A percentile compares a stretch with the other conserved stretches of the same genome.
Evolutionary conservation across 2,113 vertebrate genomes (phyloP).

Genomic region (Leiothrix lutea): DNA sequence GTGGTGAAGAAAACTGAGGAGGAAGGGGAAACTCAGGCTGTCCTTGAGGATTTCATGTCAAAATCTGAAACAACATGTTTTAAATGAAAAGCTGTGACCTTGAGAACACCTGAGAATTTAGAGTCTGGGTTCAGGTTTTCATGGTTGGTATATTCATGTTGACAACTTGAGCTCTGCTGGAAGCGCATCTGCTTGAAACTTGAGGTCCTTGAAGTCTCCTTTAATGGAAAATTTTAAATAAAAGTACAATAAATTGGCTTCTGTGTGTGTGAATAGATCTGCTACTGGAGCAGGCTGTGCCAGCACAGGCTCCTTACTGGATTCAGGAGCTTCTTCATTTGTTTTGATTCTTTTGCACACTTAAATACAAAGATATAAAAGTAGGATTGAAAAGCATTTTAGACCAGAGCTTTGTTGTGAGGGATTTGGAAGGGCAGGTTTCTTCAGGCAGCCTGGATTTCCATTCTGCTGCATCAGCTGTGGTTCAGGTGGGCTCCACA

Average conservation of each 20-base stretch:
- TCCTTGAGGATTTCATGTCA: not conserved
- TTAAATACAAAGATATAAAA: not conserved
- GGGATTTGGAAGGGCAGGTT: not conserved
- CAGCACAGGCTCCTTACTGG: not conserved
- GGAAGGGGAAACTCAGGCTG: not conserved
- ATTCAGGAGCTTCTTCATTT: not conserved
- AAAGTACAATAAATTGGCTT: not conserved
- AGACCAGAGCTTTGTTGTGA: not conserved
- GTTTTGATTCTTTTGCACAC: not conserved
- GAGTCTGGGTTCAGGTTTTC: not conserved
- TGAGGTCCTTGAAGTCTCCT: not conserved
- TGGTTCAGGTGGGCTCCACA: not conserved
- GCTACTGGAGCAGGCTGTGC: not conserved
- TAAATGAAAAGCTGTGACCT: not conserved
- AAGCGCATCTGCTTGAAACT: not conserved
- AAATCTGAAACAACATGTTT: not conserved
- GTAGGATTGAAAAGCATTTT: not conserved
- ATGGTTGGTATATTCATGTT: rapidly evolving
- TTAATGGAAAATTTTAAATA: not conserved
- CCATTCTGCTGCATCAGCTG: not conserved
- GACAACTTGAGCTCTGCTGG: not conserved
- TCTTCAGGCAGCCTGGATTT: not conserved
- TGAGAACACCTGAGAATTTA: not conserved
- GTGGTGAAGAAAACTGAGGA: not conserved
- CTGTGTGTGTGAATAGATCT: not conserved